Percentiles rank a stretch among this genome's conserved stretches.
These are phyloP conservation scores for Poicephalus meyeri DNA, from an alignment of 2,113 vertebrate species.

Conservation along the genomic window DNA sequence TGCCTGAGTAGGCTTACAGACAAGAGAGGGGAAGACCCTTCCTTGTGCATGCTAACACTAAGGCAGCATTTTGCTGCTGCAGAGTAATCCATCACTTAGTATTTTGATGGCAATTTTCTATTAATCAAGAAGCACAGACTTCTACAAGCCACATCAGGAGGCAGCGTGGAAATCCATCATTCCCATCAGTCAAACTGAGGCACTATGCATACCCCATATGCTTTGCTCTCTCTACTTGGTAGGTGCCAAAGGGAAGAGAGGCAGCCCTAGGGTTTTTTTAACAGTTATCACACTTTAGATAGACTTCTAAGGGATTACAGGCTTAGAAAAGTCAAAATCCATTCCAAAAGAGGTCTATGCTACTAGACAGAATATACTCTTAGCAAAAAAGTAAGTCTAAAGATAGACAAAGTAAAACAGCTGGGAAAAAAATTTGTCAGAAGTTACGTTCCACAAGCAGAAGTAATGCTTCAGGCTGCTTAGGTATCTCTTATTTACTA, in stretches of 20 bases:
- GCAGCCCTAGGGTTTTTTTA: neutral
- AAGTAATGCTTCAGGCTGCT: constrained; percentile 31
- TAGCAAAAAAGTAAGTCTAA: neutral
- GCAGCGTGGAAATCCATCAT: neutral
- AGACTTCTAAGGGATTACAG: neutral
- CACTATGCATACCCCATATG: accelerated
- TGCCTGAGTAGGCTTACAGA: neutral
- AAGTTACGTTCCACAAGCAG: neutral
- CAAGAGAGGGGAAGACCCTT: neutral
- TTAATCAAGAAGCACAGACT: accelerated
- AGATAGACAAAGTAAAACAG: neutral
- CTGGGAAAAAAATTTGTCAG: neutral
- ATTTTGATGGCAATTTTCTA: neutral
- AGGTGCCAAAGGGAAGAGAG: neutral
- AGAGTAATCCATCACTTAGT: neutral
- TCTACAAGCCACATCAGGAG: accelerated
- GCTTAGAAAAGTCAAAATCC: neutral
- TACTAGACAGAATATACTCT: neutral
- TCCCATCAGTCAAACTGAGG: neutral
- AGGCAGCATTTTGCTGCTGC: neutral
- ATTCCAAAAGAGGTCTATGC: neutral
- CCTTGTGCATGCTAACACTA: accelerated
- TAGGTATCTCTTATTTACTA: neutral
- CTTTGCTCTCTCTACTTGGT: accelerated
- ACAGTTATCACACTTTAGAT: neutral